A percentile compares a stretch with the other conserved stretches of the same genome.
These are phyloP conservation scores for Caenorhabditis brenneri DNA, from an alignment of 1,140 invertebrate species.

Conservation along the genomic window DNA sequence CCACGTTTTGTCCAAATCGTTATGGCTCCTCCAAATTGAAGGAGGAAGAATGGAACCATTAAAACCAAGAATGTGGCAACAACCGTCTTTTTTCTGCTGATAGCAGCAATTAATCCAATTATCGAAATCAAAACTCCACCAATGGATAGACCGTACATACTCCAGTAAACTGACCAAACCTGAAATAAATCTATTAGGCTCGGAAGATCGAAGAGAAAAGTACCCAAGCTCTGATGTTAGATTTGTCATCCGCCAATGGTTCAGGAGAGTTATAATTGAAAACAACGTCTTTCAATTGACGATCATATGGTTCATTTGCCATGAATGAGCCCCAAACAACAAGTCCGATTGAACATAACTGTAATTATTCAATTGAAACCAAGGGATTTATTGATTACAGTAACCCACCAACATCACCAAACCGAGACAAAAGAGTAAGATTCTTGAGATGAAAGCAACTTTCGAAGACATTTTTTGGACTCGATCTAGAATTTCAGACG, in stretches of 20 bases:
- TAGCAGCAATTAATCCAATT: neutral
- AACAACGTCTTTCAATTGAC: neutral
- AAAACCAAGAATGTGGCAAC: neutral
- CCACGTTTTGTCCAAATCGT: neutral
- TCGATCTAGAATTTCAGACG: neutral
- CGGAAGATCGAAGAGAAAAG: neutral
- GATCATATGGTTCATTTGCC: neutral
- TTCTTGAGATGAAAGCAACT: neutral
- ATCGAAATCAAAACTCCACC: neutral
- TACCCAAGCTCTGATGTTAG: neutral
- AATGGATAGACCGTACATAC: neutral
- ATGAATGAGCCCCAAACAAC: neutral
- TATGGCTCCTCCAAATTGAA: neutral
- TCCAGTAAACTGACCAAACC: neutral
- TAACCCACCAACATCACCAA: neutral
- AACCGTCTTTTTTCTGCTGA: neutral
- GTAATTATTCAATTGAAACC: neutral
- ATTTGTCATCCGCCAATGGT: neutral
- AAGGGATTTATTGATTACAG: neutral
- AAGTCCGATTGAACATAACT: neutral
- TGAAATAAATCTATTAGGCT: neutral
- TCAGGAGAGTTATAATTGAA: slow-evolving; percentile 7
- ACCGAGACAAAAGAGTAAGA: neutral
- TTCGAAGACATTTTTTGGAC: neutral
- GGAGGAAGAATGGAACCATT: neutral